A percentile compares a stretch with the other conserved stretches of the same genome.
Conservation (phyloP, 2,797 vertebrate genomes). For the Enteromius paludinosus region DNA sequence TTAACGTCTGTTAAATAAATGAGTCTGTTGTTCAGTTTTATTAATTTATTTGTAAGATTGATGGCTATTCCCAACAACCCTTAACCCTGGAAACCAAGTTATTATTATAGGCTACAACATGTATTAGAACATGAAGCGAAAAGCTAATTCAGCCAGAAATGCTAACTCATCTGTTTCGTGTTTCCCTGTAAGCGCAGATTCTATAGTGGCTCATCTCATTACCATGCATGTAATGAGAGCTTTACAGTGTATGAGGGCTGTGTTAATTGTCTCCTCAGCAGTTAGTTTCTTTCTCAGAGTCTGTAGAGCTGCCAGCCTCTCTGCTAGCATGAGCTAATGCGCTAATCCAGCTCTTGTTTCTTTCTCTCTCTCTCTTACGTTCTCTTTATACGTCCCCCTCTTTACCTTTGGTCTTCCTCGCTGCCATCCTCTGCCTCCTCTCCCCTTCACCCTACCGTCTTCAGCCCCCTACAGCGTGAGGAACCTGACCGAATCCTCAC, state of each 20-base stretch:
- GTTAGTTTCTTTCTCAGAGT: constrained; percentile 29
- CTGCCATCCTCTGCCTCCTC: not conserved
- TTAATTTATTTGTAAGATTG: not conserved
- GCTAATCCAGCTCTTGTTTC: constrained; percentile 51
- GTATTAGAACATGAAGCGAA: constrained; percentile 23
- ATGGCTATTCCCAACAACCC: not conserved
- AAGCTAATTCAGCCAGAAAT: constrained; percentile 31
- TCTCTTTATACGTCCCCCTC: constrained; percentile 2
- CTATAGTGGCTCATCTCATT: constrained; percentile 44
- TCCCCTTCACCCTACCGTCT: constrained; percentile 1
- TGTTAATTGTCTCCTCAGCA: constrained; percentile 28
- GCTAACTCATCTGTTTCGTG: constrained; percentile 23
- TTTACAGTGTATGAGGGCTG: constrained; percentile 39
- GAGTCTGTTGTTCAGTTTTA: not conserved
- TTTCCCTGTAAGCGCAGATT: constrained; percentile 31
- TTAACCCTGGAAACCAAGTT: not conserved
- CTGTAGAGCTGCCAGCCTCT: constrained; percentile 40
- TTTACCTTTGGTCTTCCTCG: constrained; percentile 22
- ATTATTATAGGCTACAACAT: not conserved
- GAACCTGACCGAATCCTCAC: constrained; percentile 92
- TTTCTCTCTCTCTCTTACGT: constrained; percentile 11
- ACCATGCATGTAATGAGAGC: constrained; percentile 51
- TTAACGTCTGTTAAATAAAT: not conserved
- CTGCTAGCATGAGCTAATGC: constrained; percentile 51
- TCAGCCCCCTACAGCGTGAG: constrained; percentile 88